These are phyloP conservation scores for Hyaena hyaena DNA, from an alignment of 2,113 vertebrate species.

Conservation along the genomic window DNA sequence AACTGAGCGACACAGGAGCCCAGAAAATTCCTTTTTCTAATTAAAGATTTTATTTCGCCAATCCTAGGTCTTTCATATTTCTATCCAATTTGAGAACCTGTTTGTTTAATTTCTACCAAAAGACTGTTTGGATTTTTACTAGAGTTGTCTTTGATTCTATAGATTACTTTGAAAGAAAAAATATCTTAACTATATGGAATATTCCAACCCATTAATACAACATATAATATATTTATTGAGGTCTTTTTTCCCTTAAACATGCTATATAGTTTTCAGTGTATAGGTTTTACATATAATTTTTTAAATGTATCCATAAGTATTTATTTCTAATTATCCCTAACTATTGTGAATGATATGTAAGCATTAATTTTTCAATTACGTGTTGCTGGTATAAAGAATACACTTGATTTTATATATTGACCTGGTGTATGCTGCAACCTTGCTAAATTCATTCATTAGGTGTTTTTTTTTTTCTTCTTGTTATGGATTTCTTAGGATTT, in stretches of 20 bases:
- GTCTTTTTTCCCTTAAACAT: not conserved
- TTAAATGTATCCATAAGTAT: not conserved
- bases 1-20: no score
- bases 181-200: not conserved
- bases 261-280: not conserved
- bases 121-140: not conserved
- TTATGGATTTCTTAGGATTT: not conserved
- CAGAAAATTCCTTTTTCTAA: not conserved
- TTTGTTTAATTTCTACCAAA: not conserved
- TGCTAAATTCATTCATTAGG: not conserved
- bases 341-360: not conserved
- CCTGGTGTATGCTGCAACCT: not conserved
- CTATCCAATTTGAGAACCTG: not conserved
- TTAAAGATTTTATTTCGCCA: not conserved
- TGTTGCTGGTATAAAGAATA: not conserved
- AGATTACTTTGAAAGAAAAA: not conserved
- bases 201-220: not conserved
- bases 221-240: not conserved
- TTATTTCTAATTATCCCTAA: not conserved
- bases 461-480: not conserved
- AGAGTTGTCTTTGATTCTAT: not conserved
- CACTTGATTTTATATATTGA: not conserved
- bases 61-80: not conserved
- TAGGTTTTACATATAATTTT: not conserved
- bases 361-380: not conserved